Percentiles rank a stretch among this genome's conserved stretches.
These are phyloP conservation scores for Amphimallon solstitiale DNA, from an alignment of 2,888 invertebrate species.

Conservation along the genomic window DNA sequence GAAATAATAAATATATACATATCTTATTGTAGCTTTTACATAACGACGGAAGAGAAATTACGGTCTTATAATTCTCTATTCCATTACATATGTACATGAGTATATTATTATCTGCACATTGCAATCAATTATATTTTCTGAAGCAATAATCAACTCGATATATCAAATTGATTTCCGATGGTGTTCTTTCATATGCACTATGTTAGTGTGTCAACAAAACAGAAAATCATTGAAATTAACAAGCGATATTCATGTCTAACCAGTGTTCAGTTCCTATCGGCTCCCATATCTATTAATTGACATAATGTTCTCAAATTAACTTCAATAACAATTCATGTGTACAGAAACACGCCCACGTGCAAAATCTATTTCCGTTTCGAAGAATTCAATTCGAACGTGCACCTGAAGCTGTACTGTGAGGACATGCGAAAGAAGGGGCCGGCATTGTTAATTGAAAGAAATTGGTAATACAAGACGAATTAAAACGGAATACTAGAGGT, in stretches of 20 bases:
- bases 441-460: too few species aligned
- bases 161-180: slow-evolving; percentile 6
- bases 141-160: slow-evolving; percentile 9
- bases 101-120: slow-evolving; percentile 16
- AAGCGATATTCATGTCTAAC: slow-evolving; percentile 21
- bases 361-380: neutral
- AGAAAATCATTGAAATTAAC: slow-evolving; percentile 28
- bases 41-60: neutral
- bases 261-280: slow-evolving; percentile 17
- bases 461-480: too few species aligned
- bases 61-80: slow-evolving; percentile 8
- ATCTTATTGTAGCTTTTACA: too few species aligned
- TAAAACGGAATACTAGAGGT: too few species aligned
- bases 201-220: slow-evolving; percentile 32
- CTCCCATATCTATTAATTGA: slow-evolving; percentile 21
- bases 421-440: neutral
- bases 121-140: slow-evolving; percentile 11
- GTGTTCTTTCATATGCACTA: slow-evolving; percentile 21
- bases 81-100: neutral
- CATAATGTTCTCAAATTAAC: slow-evolving; percentile 26
- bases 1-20: too few species aligned
- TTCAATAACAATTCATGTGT: slow-evolving; percentile 20
- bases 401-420: neutral
- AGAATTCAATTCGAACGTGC: slow-evolving; percentile 4
- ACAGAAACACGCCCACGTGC: slow-evolving; percentile 2